Evolutionary conservation across 2,113 vertebrate genomes (phyloP).

Genomic region (Pterocles burchelli): DNA sequence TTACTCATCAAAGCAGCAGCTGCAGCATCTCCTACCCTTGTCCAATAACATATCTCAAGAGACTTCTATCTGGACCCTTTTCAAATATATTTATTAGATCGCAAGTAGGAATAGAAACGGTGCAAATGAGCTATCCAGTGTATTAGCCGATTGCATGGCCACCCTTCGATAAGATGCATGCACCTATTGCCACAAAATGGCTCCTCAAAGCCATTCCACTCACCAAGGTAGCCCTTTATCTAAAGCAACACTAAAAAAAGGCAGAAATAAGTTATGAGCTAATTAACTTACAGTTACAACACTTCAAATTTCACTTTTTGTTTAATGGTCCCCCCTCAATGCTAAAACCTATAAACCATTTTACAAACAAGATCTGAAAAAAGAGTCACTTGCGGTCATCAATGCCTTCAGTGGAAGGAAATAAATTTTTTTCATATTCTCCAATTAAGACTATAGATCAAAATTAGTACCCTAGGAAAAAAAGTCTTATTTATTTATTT

Average conservation of each 20-base stretch:
- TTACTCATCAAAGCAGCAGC: conserved; percentile 45
- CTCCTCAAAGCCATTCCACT: conserved; percentile 42
- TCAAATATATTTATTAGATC: conserved; percentile 27
- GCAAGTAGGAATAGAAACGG: neutral
- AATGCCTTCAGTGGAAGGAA: neutral
- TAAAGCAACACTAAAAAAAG: neutral
- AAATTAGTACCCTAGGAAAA: neutral
- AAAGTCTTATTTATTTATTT: neutral
- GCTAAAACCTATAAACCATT: neutral
- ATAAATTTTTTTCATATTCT: neutral
- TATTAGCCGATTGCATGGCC: neutral
- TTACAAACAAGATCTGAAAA: neutral
- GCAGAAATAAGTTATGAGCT: neutral
- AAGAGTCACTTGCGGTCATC: neutral
- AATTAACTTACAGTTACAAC: neutral
- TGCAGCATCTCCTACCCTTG: conserved; percentile 30
- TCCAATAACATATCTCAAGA: conserved; percentile 6
- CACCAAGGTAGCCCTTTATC: neutral
- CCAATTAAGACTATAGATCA: neutral
- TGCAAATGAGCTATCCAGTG: neutral
- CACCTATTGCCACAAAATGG: conserved; percentile 62
- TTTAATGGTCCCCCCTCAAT: neutral
- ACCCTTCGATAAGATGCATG: neutral
- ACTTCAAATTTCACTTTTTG: neutral
- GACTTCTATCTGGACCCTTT: neutral